These are phyloP conservation scores for Callimorpha dominula DNA, from an alignment of 2,888 invertebrate species.

Conservation along the genomic window DNA sequence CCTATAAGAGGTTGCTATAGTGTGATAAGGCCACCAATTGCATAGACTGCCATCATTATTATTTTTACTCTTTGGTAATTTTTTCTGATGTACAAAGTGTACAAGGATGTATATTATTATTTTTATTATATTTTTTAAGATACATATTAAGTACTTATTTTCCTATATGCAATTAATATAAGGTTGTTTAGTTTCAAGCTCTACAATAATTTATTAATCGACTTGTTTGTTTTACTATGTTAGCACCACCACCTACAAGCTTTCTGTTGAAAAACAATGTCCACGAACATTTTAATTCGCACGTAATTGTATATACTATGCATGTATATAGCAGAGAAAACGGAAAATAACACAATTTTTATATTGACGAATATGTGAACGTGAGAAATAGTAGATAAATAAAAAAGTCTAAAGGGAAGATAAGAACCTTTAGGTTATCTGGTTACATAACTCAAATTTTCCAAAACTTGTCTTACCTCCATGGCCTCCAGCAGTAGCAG, in stretches of 20 bases:
- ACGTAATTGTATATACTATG: neutral
- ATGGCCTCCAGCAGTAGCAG: slow-evolving; percentile 81
- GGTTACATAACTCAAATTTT: slow-evolving; percentile 77
- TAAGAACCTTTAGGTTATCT: slow-evolving; percentile 73
- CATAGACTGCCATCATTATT: no score
- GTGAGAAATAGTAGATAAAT: neutral
- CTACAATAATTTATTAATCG: neutral
- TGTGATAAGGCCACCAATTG: no score
- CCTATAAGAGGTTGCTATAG: no score
- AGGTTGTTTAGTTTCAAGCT: neutral
- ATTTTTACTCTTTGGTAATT: no score
- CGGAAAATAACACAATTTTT: neutral
- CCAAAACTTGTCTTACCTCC: slow-evolving; percentile 67
- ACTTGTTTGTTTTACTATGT: neutral
- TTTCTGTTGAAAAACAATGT: neutral
- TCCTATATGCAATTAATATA: neutral
- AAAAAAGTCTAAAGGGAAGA: slow-evolving; percentile 39
- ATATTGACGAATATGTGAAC: neutral
- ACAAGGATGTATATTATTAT: neutral
- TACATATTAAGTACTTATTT: neutral
- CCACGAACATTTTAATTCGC: neutral
- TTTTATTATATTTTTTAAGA: neutral
- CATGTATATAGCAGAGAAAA: neutral
- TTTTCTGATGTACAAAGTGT: no score
- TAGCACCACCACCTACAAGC: neutral